Percentiles rank a stretch among this genome's conserved stretches.
Conservation (phyloP, 2,797 vertebrate species). For the Masticophis lateralis region DNA sequence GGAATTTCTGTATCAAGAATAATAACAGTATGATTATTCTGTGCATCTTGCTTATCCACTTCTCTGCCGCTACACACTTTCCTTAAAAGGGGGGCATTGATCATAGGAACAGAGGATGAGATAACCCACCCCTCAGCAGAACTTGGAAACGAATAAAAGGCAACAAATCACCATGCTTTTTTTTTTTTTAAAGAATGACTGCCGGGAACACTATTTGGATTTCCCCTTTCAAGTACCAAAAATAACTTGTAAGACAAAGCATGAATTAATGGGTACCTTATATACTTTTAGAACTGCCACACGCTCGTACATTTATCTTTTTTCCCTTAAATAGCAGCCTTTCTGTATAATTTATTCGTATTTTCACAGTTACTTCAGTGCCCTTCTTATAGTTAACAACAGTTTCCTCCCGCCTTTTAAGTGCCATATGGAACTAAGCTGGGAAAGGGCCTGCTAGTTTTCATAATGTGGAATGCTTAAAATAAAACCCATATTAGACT, state of each 20-base stretch:
- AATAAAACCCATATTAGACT: neutral
- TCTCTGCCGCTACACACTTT: neutral
- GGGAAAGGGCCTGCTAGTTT: neutral
- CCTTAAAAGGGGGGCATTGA: neutral
- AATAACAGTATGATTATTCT: neutral
- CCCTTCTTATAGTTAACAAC: neutral
- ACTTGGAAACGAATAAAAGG: neutral
- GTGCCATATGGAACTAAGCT: neutral
- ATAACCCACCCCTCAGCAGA: neutral
- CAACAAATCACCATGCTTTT: neutral
- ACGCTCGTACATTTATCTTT: neutral
- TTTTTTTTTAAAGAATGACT: neutral
- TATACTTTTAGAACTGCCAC: neutral
- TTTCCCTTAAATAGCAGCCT: neutral
- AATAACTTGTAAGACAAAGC: slow-evolving; percentile 1
- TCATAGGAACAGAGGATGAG: neutral
- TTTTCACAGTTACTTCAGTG: neutral
- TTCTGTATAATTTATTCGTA: neutral
- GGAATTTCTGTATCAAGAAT: neutral
- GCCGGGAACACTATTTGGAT: neutral
- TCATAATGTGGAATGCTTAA: neutral
- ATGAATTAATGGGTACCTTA: neutral
- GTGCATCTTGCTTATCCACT: no score
- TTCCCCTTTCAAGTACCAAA: neutral
- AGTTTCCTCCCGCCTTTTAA: neutral